phyloP scores from a whole-genome alignment of 2,888 invertebrate species.

The Euspilapteryx auroguttella region DNA sequence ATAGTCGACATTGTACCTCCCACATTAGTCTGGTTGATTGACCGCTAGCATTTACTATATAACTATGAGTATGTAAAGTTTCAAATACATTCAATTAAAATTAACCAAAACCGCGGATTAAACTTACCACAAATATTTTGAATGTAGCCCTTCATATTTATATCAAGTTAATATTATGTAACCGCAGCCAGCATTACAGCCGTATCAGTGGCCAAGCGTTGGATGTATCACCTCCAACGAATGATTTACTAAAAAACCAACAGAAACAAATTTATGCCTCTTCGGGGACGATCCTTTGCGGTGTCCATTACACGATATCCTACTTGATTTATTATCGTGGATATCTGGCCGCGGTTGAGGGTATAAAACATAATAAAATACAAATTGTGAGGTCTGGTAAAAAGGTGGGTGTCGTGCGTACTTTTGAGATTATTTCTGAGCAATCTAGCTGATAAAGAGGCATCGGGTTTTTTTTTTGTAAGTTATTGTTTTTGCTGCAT shows the following conservation, averaged over 20 bases:
- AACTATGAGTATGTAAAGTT: no score
- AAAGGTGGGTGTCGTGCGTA: neutral
- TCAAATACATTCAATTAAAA: no score
- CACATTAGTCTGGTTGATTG: no score
- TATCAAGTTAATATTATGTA: no score
- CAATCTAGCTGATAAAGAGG: slow-evolving; percentile 26
- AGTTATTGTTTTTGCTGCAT: no score
- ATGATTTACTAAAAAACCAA: slow-evolving; percentile 45
- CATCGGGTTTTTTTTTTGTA: no score
- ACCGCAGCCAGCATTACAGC: neutral
- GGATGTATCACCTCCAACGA: slow-evolving; percentile 17
- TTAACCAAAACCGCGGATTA: no score
- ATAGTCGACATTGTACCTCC: neutral
- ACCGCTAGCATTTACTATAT: no score
- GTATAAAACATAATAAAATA: slow-evolving; percentile 28
- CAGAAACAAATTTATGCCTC: slow-evolving; percentile 50
- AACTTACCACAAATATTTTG: no score
- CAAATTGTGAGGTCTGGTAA: slow-evolving; percentile 16
- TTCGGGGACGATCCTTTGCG: slow-evolving; percentile 29
- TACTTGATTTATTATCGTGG: slow-evolving; percentile 47
- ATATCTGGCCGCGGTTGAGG: slow-evolving; percentile 31
- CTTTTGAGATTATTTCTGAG: no score
- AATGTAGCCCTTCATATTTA: no score
- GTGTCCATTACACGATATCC: slow-evolving; percentile 54
- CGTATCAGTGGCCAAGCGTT: neutral